Percentiles rank a stretch among this genome's conserved stretches.
These are phyloP conservation scores for Sericinus montela DNA, from an alignment of 2,888 invertebrate genomes.

Conservation along the genomic window DNA sequence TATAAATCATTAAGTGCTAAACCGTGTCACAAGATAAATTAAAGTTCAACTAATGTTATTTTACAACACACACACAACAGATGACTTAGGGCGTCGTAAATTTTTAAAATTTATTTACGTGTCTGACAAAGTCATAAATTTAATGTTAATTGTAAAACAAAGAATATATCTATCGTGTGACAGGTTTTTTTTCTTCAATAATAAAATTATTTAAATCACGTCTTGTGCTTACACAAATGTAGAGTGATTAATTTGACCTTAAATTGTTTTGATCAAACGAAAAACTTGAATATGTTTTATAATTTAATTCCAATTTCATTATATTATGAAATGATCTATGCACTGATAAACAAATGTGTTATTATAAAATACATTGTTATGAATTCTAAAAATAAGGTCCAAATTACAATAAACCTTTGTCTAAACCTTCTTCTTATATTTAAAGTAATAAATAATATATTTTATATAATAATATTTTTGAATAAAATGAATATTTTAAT, in stretches of 20 bases:
- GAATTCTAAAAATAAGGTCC: too few species aligned
- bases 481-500: too few species aligned
- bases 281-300: too few species aligned
- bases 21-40: slow-evolving; percentile 2
- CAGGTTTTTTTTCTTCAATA: background rate
- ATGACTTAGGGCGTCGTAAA: slow-evolving; percentile 10
- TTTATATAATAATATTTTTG: too few species aligned
- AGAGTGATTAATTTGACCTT: background rate
- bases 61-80: background rate
- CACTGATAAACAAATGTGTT: too few species aligned
- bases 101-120: slow-evolving; percentile 5
- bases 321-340: too few species aligned
- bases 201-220: background rate
- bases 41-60: background rate
- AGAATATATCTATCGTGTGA: background rate
- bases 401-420: too few species aligned
- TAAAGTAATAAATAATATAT: too few species aligned
- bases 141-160: background rate
- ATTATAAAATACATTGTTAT: too few species aligned
- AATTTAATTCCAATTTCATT: too few species aligned
- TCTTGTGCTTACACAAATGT: background rate
- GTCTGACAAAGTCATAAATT: slow-evolving; percentile 2
- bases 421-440: too few species aligned
- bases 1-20: slow-evolving; percentile 8
- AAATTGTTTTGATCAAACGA: background rate